Base-by-base conservation (phyloP, 64 coral and sea anemone species). In the Platygyra sinensis region DNA sequence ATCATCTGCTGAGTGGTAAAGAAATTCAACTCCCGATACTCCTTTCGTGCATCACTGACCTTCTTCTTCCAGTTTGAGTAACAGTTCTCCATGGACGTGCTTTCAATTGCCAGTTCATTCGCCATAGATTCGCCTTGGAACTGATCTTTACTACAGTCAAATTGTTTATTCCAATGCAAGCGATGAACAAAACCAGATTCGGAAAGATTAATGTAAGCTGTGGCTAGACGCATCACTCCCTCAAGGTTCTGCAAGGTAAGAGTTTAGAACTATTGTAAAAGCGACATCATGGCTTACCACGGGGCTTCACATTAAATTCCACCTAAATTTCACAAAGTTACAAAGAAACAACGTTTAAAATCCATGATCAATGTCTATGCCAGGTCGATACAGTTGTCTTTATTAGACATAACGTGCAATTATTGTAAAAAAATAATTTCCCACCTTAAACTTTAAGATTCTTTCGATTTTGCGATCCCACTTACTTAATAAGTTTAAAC, bases 1-100 rank as follows among this genome's bases (percentile, higher is more conserved):
- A 96, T 67, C 77, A 96, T 73, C 36, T 96, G 94, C 31, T 93
- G 77, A 33, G 88, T 92, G 6, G 86, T 89, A 25, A 89, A 96
- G 78, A 89, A 82, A 30, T 93, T 96, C 1, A 96, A 72, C 38
- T 88, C 86, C 30, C 77, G 71, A 27, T 88, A 92, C 59, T 79
- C 32, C 16, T 25, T 61, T 38, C 94, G 54, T 67, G 73, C 82
- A 11, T n/a, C 2, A 20, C 78, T 22, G 24, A 96, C 74, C 72
- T 86, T 52, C 54, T 50, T 32, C 59, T 86, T 87, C 94, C 94
- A 96, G 20, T 74, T 38, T 20, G 2, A 32, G 20, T 86, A 76
- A 62, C 80, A 78, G 4, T 63, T 32, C 73, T 96, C 94, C 86
- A 96, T 89, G 1, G 4, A 72, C 9, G 9, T 42, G 71, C 86